These are phyloP conservation scores for Drosophila ustulata DNA, from an alignment of 2,888 invertebrate species.

Conservation along the genomic window DNA sequence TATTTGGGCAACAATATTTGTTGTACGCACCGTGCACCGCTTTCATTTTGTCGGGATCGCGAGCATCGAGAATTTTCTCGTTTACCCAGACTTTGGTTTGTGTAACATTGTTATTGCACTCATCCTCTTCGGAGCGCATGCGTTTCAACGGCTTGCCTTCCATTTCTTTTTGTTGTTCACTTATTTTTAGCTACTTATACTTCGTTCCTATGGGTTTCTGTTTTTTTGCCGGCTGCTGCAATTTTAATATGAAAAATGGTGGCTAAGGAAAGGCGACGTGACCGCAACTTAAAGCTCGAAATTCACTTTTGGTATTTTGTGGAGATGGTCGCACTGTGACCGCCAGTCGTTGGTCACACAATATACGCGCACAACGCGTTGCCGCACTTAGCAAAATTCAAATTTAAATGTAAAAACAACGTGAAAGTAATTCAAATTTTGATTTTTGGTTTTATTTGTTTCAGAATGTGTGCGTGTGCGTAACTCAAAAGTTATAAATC, in stretches of 20 bases:
- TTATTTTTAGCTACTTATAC: neutral
- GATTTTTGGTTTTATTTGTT: slow-evolving; percentile 27
- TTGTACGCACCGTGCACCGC: slow-evolving; percentile 69
- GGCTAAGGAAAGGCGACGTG: neutral
- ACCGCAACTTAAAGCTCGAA: neutral
- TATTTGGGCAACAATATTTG: neutral
- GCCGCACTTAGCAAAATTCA: neutral
- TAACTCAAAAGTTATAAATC: slow-evolving; percentile 52
- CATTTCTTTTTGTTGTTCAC: slow-evolving; percentile 20
- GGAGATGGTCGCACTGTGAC: neutral
- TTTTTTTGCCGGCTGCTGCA: slow-evolving; percentile 7
- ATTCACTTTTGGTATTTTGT: neutral
- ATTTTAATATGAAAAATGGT: slow-evolving; percentile 3
- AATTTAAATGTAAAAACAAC: neutral
- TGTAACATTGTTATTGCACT: slow-evolving; percentile 58
- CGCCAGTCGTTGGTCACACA: neutral
- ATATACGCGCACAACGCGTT: neutral
- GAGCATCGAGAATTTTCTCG: slow-evolving; percentile 64
- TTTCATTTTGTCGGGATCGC: slow-evolving; percentile 72
- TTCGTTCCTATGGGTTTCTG: too few species aligned
- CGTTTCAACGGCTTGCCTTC: slow-evolving; percentile 52
- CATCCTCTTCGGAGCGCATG: slow-evolving; percentile 62
- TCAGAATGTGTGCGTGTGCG: slow-evolving; percentile 8
- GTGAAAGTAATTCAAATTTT: slow-evolving; percentile 33
- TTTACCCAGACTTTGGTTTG: slow-evolving; percentile 72